Evolutionary conservation across 2,888 invertebrate species (phyloP), one percentile per base, ranked within the genome.

Genomic region (Chydorus sphaericus): DNA sequence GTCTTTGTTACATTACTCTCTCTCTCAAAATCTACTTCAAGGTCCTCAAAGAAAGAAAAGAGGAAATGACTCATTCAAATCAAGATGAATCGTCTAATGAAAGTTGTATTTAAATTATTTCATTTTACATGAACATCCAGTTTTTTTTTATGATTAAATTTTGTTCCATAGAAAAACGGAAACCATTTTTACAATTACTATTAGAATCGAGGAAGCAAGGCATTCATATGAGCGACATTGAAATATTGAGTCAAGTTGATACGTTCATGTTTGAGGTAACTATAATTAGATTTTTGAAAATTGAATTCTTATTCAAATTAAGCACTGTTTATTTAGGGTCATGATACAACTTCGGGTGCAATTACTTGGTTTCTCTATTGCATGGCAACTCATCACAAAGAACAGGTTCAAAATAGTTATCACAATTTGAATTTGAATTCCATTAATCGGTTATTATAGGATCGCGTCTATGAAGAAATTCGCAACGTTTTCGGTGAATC

Each of bases 401-500:
- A 75, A 49, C 76, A 77, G 64, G 62, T 61, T 62, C 14, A 10
- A 50, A 50, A 30, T 48, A 26, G n/a, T 29, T 20, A 20, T 8
- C 4, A 50, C 14, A 20, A 5, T 20, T 2, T 18, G 33, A 4
- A 6, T 26, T 51, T 60, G 6, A 29, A 56, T n/a, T 59, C 54
- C 28, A 6, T 31, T 31, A 10, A 4, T 30, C 14, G 5, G n/a
- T n/a, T 4, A 36, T 20, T 36, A 3, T 60, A 74, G 72, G 75
- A 80, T 60, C 81, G 80, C 64, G 83, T 85, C 4, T 72, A 81
- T 52, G 79, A 83, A 60, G 86, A 87, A 68, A 64, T 87, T 33
- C 77, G 85, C 62, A 75, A 76, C 56, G 84, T 87, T 62, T 87
- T 87, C 65, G 82, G 83, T 33, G 81, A 81, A 62, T 81, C 83